phyloP scores from a whole-genome alignment of 30 jellyfish, hydroid and myxozoan genomes.

The Turritopsis rubra region DNA sequence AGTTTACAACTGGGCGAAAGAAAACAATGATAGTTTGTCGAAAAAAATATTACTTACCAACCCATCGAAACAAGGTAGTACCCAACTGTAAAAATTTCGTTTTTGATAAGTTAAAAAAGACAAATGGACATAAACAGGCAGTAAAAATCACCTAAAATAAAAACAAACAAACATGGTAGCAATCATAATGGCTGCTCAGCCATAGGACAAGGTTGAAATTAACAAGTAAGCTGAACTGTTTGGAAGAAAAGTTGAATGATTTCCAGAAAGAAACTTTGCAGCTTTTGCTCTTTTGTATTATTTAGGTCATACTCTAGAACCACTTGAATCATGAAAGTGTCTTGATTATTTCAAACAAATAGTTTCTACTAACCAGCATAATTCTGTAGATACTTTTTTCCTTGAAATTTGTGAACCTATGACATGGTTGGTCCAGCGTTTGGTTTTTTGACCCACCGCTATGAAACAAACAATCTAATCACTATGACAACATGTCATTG shows the following conservation, averaged over 20 bases:
- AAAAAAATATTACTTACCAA: conserved; percentile 76
- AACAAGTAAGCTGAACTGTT: too few relatives aligned
- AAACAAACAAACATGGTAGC: neutral
- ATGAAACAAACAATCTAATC: neutral
- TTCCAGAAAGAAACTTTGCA: too few relatives aligned
- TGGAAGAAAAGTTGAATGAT: too few relatives aligned
- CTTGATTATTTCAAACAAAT: neutral
- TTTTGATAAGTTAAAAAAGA: conserved; percentile 74
- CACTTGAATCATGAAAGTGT: too few relatives aligned
- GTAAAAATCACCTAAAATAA: conserved; percentile 62
- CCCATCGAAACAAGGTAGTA: conserved; percentile 82
- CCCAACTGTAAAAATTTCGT: conserved; percentile 68
- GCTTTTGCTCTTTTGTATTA: too few relatives aligned
- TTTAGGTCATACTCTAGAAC: too few relatives aligned
- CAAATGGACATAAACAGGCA: conserved; percentile 86
- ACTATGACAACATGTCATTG: neutral
- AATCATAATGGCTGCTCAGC: neutral
- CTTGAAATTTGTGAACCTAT: neutral
- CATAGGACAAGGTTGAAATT: too few relatives aligned
- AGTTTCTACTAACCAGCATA: conserved; percentile 19
- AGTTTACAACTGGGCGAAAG: too few relatives aligned
- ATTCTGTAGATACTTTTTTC: conserved; percentile 21
- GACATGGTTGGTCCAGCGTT: neutral
- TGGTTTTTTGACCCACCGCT: conserved; percentile 17
- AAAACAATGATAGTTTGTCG: too few relatives aligned